Evolutionary conservation across 1,140 invertebrate species (phyloP).

Genomic region (Listronotus bonariensis): DNA sequence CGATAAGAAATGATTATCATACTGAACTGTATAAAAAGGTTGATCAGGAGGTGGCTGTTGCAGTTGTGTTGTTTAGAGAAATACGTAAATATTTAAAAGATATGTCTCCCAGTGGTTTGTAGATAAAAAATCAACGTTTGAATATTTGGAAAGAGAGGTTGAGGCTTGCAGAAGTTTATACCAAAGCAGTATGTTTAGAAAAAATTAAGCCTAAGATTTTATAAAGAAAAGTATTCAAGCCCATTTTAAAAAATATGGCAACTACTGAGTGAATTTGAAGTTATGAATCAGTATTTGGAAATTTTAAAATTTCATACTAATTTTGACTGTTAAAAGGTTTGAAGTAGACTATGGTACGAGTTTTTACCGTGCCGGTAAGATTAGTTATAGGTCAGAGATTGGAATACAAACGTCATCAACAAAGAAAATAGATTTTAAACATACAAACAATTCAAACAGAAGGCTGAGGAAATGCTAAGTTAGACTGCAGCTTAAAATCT

Average conservation of each 20-base stretch:
- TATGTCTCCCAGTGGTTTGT: slow-evolving; percentile 83
- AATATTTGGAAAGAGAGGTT: slow-evolving; percentile 94
- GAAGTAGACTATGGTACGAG: slow-evolving; percentile 88
- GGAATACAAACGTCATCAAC: slow-evolving; percentile 85
- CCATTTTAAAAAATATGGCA: slow-evolving; percentile 90
- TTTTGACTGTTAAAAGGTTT: slow-evolving; percentile 92
- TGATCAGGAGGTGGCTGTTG: slow-evolving; percentile 88
- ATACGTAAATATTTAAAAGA: slow-evolving; percentile 85
- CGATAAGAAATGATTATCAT: slow-evolving; percentile 93
- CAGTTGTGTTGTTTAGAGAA: slow-evolving; percentile 93
- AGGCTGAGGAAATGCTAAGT: slow-evolving; percentile 76
- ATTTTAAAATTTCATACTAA: slow-evolving; percentile 80
- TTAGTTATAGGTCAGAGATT: slow-evolving; percentile 89
- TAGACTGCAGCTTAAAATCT: slow-evolving; percentile 80
- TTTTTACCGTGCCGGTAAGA: slow-evolving; percentile 94
- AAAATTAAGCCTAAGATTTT: slow-evolving; percentile 87
- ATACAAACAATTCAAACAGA: slow-evolving; percentile 76
- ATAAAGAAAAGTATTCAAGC: slow-evolving; percentile 90
- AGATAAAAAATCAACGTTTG: slow-evolving; percentile 97
- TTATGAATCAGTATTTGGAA: slow-evolving; percentile 91
- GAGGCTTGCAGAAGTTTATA: slow-evolving; percentile 93
- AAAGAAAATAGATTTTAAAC: slow-evolving; percentile 77
- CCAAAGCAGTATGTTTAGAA: slow-evolving; percentile 84
- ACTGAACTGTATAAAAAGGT: slow-evolving; percentile 75
- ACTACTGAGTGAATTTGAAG: slow-evolving; percentile 71